These are phyloP conservation scores for Coenonympha glycerion DNA, from an alignment of 2,888 invertebrate species.

Conservation along the genomic window DNA sequence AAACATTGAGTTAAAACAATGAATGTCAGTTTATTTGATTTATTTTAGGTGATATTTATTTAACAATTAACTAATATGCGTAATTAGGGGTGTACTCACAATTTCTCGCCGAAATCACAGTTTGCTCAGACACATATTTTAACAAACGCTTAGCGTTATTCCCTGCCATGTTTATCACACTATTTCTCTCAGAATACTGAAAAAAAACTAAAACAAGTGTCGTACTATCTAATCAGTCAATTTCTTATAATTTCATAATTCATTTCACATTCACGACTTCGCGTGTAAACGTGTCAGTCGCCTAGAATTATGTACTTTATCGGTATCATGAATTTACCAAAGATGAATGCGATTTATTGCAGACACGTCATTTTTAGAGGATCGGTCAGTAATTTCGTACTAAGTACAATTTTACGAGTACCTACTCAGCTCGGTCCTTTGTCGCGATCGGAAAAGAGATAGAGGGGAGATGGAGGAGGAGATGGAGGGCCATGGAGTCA, in stretches of 20 bases:
- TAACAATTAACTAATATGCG: too few relatives aligned
- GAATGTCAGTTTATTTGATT: too few relatives aligned
- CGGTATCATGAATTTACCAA: neutral
- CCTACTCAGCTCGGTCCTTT: too few relatives aligned
- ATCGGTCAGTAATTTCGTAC: too few relatives aligned
- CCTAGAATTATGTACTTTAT: neutral
- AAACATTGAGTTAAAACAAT: too few relatives aligned
- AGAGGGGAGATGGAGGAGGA: too few relatives aligned
- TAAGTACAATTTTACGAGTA: too few relatives aligned
- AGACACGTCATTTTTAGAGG: conserved; percentile 1
- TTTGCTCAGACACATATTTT: conserved; percentile 52
- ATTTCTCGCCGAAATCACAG: conserved; percentile 42
- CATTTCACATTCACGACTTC: conserved; percentile 15
- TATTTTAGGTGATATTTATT: too few relatives aligned
- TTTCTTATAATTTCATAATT: conserved; percentile 10
- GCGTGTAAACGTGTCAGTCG: conserved; percentile 24
- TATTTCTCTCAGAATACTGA: neutral
- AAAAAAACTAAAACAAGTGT: too few relatives aligned
- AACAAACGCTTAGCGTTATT: conserved; percentile 52
- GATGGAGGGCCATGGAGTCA: too few relatives aligned
- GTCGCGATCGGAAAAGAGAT: too few relatives aligned
- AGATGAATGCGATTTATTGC: neutral
- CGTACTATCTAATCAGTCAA: conserved; percentile 20
- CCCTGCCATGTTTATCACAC: conserved; percentile 44
- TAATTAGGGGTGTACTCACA: conserved; percentile 47